A percentile compares a stretch with the other conserved stretches of the same genome.
phyloP scores from a whole-genome alignment of 2,888 invertebrate genomes.

The Lapara coniferarum region DNA sequence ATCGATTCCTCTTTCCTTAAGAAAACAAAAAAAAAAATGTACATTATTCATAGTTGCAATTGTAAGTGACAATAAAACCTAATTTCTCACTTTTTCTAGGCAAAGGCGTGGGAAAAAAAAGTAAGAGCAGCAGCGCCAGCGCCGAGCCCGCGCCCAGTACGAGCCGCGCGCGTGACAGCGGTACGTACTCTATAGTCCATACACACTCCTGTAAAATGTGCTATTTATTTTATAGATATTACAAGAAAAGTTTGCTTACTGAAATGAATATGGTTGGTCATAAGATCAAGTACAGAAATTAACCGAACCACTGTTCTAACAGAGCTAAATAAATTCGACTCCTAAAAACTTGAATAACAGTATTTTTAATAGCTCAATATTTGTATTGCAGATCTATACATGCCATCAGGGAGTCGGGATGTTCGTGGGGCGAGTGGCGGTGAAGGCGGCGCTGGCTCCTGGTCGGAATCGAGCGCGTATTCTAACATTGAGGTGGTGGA shows the following conservation, averaged over 20 bases:
- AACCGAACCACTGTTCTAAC: too few species aligned
- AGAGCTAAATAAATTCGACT: too few species aligned
- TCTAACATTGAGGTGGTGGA: conserved; percentile 55
- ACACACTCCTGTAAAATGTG: not conserved
- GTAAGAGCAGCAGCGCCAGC: conserved; percentile 57
- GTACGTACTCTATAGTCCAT: not conserved
- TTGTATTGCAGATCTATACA: not conserved
- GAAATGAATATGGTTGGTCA: too few species aligned
- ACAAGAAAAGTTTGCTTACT: too few species aligned
- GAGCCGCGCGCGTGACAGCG: conserved; percentile 35
- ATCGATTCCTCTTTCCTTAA: too few species aligned
- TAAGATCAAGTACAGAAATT: too few species aligned
- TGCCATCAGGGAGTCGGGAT: conserved; percentile 32
- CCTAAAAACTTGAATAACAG: not conserved
- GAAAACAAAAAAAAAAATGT: too few species aligned
- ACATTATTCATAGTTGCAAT: too few species aligned
- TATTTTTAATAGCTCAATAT: not conserved
- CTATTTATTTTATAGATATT: too few species aligned
- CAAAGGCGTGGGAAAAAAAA: conserved; percentile 78
- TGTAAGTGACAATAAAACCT: too few species aligned
- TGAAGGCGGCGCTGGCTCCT: conserved; percentile 33
- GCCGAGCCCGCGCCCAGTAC: conserved; percentile 48
- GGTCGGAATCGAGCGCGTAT: conserved; percentile 39
- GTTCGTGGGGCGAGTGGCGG: conserved; percentile 23
- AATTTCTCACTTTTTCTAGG: conserved; percentile 46